These are phyloP conservation scores for Tapirus terrestris DNA, from an alignment of 2,113 vertebrate genomes.

Conservation along the genomic window DNA sequence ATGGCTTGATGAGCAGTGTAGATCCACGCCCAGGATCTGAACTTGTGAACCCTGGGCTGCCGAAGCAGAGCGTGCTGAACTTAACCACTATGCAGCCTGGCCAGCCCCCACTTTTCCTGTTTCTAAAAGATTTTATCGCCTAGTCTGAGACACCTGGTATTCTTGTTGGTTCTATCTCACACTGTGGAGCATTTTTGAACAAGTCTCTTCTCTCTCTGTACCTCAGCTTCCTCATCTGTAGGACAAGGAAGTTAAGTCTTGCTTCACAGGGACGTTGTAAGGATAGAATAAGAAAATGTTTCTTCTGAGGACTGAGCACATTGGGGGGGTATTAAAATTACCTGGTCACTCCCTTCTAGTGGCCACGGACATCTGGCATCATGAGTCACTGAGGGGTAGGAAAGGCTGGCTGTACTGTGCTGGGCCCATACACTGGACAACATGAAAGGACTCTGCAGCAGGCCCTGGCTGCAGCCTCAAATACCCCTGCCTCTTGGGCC, in stretches of 20 bases:
- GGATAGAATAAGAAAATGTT: background rate
- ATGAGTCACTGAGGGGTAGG: background rate
- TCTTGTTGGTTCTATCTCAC: background rate
- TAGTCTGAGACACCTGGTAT: background rate
- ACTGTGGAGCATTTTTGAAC: background rate
- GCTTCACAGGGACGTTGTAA: background rate
- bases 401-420: background rate
- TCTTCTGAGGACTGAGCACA: background rate
- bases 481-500: background rate
- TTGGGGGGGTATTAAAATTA: background rate
- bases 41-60: too few species aligned
- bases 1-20: too few species aligned
- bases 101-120: background rate
- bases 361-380: background rate
- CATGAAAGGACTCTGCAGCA: background rate
- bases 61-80: too few species aligned
- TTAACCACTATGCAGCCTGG: too few species aligned
- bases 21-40: too few species aligned
- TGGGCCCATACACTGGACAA: rapidly evolving
- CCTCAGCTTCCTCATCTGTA: background rate
- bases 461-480: background rate
- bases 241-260: background rate
- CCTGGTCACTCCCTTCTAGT: background rate
- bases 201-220: background rate
- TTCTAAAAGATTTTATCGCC: background rate